Evolutionary conservation across 1,140 invertebrate species (phyloP).

Genomic region (Kradibia gibbosae): DNA sequence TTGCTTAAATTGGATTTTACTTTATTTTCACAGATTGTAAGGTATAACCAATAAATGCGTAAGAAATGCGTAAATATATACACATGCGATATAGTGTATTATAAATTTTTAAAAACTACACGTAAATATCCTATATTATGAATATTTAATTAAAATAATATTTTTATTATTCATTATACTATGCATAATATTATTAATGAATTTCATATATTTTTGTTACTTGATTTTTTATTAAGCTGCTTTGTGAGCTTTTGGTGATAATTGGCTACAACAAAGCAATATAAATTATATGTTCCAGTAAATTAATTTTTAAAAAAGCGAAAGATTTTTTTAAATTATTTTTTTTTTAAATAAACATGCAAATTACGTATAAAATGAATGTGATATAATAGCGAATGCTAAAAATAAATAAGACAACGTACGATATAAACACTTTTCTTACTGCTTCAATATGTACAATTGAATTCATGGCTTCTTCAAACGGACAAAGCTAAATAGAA

Average conservation of each 20-base stretch:
- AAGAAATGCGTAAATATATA: too few species aligned
- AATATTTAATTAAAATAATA: too few species aligned
- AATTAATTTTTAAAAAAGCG: slow-evolving; percentile 30
- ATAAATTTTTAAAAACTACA: too few species aligned
- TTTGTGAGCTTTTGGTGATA: slow-evolving; percentile 41
- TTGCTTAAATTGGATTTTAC: too few species aligned
- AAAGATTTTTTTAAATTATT: slow-evolving; percentile 6
- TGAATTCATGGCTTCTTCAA: slow-evolving; percentile 52
- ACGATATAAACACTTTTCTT: slow-evolving; percentile 53
- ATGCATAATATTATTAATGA: too few species aligned
- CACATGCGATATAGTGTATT: too few species aligned
- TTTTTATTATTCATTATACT: too few species aligned
- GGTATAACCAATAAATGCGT: too few species aligned
- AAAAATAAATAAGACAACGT: slow-evolving; percentile 50
- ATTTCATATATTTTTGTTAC: too few species aligned
- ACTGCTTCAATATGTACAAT: slow-evolving; percentile 53
- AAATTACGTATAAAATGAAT: slow-evolving; percentile 31
- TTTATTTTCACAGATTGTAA: too few species aligned
- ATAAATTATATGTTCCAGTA: slow-evolving; percentile 28
- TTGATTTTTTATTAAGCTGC: neutral
- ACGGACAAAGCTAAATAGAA: slow-evolving; percentile 52
- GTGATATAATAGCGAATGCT: slow-evolving; percentile 39
- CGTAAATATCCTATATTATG: too few species aligned
- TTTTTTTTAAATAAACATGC: slow-evolving; percentile 36
- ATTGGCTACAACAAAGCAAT: slow-evolving; percentile 24